Percentiles rank a stretch among this genome's conserved stretches.
phyloP scores from a whole-genome alignment of 1,140 invertebrate species.

The Caenorhabditis latens region DNA sequence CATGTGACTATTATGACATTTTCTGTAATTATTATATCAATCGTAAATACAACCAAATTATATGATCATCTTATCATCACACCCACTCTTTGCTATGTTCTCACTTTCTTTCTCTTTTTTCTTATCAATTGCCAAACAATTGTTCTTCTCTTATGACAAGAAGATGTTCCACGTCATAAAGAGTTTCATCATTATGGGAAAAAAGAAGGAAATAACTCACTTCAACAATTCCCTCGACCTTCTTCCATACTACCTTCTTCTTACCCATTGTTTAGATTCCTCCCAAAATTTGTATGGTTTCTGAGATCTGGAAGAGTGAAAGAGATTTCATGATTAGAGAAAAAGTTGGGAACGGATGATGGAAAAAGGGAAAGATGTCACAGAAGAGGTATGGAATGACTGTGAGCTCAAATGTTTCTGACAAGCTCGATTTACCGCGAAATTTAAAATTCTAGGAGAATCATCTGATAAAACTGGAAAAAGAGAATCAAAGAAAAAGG shows the following conservation, averaged over 20 bases:
- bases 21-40: slow-evolving; percentile 29
- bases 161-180: background rate
- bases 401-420: no score
- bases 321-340: no score
- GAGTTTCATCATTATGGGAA: background rate
- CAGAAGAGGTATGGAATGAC: no score
- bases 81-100: slow-evolving; percentile 22
- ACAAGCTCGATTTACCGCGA: background rate
- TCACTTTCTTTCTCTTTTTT: background rate
- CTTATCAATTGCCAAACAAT: background rate
- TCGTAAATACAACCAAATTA: slow-evolving; percentile 17
- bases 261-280: slow-evolving; percentile 15
- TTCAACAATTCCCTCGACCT: slow-evolving; percentile 43
- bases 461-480: background rate
- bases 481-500: background rate
- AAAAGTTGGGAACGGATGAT: no score
- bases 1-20: slow-evolving; percentile 11
- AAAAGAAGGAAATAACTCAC: slow-evolving; percentile 1
- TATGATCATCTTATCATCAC: slow-evolving; percentile 20
- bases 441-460: background rate
- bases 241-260: slow-evolving; percentile 49
- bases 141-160: background rate
- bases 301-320: slow-evolving; percentile 8
- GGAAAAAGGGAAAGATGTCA: no score
- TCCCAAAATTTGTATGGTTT: slow-evolving; percentile 9